Evolutionary conservation across 2,888 invertebrate genomes (phyloP).

Genomic region (Apamea anceps): DNA sequence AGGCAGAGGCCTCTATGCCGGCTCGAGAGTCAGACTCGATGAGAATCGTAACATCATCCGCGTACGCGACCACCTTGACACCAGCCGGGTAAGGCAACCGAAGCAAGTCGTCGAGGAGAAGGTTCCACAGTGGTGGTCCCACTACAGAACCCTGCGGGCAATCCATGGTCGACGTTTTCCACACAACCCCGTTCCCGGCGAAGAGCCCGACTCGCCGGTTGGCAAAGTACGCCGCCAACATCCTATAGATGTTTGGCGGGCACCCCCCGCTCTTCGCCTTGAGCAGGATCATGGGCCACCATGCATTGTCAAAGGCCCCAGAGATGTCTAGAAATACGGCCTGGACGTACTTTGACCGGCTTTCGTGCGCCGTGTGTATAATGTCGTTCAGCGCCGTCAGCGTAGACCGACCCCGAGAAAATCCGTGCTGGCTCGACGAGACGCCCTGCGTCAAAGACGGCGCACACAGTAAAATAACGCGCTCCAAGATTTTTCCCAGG

Average conservation of each 20-base stretch:
- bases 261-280: constrained; percentile 62
- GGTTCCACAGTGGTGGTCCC: constrained; percentile 63
- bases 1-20: too few relatives aligned
- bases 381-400: constrained; percentile 57
- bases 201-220: constrained; percentile 53
- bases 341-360: constrained; percentile 56
- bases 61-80: constrained; percentile 56
- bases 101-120: constrained; percentile 64
- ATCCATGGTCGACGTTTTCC: constrained; percentile 52
- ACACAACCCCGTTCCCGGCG: constrained; percentile 39
- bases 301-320: constrained; percentile 71
- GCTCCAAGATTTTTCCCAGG: constrained; percentile 70
- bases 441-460: constrained; percentile 28
- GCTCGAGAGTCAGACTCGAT: too few relatives aligned
- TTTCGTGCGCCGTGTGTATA: background rate
- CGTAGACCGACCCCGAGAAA: constrained; percentile 65
- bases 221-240: constrained; percentile 36
- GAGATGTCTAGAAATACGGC: constrained; percentile 67
- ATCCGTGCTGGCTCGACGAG: constrained; percentile 68
- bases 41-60: too few relatives aligned
- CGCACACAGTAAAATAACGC: constrained; percentile 57
- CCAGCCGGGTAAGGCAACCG: constrained; percentile 53
- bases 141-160: constrained; percentile 65
- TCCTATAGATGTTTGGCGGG: constrained; percentile 64
- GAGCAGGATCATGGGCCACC: constrained; percentile 72